Conservation (phyloP, 2,797 vertebrate species). For the Epinephelus malabaricus region DNA sequence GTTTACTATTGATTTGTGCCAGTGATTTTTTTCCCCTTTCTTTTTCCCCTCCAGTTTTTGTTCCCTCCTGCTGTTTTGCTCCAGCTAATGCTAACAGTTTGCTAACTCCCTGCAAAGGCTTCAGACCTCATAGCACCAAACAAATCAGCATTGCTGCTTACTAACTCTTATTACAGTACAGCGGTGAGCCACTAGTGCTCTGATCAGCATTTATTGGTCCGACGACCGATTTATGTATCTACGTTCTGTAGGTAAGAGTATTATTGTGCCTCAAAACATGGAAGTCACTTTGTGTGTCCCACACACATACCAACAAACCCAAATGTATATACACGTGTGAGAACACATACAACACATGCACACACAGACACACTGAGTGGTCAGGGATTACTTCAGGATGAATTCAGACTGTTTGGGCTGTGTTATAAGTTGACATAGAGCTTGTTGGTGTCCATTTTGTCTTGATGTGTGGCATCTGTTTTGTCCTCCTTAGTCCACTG, state of each 20-base stretch:
- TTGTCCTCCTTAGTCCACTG: slow-evolving; percentile 81
- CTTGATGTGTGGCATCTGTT: slow-evolving; percentile 78
- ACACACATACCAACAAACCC: slow-evolving; percentile 70
- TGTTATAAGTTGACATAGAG: slow-evolving; percentile 77
- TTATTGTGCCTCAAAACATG: slow-evolving; percentile 84
- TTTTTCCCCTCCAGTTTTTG: slow-evolving; percentile 30
- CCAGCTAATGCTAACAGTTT: slow-evolving; percentile 62
- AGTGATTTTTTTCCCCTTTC: slow-evolving; percentile 58
- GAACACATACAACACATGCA: slow-evolving; percentile 38
- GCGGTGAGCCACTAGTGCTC: slow-evolving; percentile 73
- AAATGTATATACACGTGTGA: slow-evolving; percentile 67
- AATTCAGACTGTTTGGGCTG: slow-evolving; percentile 79
- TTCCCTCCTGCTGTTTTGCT: slow-evolving; percentile 55
- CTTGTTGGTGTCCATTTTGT: slow-evolving; percentile 80
- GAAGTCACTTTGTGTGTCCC: slow-evolving; percentile 80
- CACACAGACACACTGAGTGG: slow-evolving; percentile 69
- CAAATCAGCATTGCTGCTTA: slow-evolving; percentile 82
- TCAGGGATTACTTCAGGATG: slow-evolving; percentile 84
- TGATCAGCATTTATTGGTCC: slow-evolving; percentile 77
- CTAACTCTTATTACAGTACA: slow-evolving; percentile 78
- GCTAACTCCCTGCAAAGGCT: slow-evolving; percentile 63
- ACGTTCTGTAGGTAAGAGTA: slow-evolving; percentile 80
- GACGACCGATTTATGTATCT: slow-evolving; percentile 69
- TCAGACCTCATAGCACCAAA: slow-evolving; percentile 81
- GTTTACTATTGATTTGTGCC: slow-evolving; percentile 81